A percentile compares a stretch with the other conserved stretches of the same genome.
These are phyloP conservation scores for Anoplius nigerrimus DNA, from an alignment of 2,888 invertebrate species.

Conservation along the genomic window DNA sequence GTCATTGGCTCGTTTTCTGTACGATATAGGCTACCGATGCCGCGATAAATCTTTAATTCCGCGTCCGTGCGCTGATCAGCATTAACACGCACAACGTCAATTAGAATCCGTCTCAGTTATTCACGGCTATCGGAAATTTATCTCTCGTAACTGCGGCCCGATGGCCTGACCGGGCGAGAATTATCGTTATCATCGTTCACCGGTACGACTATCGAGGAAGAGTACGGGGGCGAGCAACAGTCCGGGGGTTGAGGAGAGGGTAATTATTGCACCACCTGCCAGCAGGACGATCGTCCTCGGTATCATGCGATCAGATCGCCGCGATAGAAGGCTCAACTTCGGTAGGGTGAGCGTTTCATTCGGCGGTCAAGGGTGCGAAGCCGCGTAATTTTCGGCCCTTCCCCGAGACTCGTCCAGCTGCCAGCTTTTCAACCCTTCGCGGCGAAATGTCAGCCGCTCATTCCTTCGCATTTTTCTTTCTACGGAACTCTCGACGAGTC, in stretches of 20 bases:
- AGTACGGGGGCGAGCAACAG: background rate
- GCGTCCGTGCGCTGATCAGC: constrained; percentile 10
- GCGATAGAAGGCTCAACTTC: constrained; percentile 24
- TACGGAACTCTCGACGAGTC: too few species aligned
- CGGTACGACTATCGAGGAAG: constrained; percentile 32
- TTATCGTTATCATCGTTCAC: constrained; percentile 57
- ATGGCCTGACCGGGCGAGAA: constrained; percentile 44
- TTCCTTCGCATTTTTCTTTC: too few species aligned
- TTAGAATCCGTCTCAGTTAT: constrained; percentile 72
- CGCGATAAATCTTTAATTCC: background rate
- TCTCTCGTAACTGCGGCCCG: constrained; percentile 51
- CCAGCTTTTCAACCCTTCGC: too few species aligned
- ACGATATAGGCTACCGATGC: too few species aligned
- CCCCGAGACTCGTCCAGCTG: too few species aligned
- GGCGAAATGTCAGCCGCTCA: too few species aligned
- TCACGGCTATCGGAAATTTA: constrained; percentile 67
- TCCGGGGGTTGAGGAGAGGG: background rate
- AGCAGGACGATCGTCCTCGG: constrained; percentile 38
- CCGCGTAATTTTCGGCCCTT: too few species aligned
- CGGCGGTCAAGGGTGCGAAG: too few species aligned
- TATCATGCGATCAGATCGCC: constrained; percentile 41
- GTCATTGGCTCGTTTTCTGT: too few species aligned
- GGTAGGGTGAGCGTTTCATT: too few species aligned
- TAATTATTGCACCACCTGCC: constrained; percentile 58
- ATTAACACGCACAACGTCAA: constrained; percentile 73